Evolutionary conservation across 2,113 vertebrate genomes (phyloP).

Genomic region (Corapipo altera): DNA sequence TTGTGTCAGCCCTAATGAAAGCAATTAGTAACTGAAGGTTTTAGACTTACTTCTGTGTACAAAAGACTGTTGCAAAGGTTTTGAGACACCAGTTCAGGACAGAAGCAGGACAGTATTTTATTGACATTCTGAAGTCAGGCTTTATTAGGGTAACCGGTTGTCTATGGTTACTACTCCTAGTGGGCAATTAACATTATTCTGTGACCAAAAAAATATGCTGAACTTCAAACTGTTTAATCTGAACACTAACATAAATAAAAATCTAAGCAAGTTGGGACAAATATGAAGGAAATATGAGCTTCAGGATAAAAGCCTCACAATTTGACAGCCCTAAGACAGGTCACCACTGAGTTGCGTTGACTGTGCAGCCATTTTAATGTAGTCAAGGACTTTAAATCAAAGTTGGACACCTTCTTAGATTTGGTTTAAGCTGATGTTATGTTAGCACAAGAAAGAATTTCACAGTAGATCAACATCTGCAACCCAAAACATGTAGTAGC

Average conservation of each 20-base stretch:
- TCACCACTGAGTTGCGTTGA: background rate
- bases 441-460: background rate
- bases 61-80: background rate
- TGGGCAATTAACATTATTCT: background rate
- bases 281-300: background rate
- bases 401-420: background rate
- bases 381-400: background rate
- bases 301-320: background rate
- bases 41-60: background rate
- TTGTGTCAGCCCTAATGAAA: slow-evolving; percentile 1
- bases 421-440: background rate
- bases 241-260: background rate
- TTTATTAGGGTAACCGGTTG: background rate
- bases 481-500: background rate
- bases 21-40: slow-evolving; percentile 20
- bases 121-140: background rate
- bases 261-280: background rate
- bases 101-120: background rate
- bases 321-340: background rate
- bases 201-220: background rate
- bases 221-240: background rate
- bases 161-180: background rate
- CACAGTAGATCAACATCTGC: background rate
- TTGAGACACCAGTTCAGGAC: background rate
- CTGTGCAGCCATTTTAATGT: background rate